Evolutionary conservation across 2,888 invertebrate species (phyloP), one percentile per base, ranked within the genome.

Genomic region (Diarsia rubi): DNA sequence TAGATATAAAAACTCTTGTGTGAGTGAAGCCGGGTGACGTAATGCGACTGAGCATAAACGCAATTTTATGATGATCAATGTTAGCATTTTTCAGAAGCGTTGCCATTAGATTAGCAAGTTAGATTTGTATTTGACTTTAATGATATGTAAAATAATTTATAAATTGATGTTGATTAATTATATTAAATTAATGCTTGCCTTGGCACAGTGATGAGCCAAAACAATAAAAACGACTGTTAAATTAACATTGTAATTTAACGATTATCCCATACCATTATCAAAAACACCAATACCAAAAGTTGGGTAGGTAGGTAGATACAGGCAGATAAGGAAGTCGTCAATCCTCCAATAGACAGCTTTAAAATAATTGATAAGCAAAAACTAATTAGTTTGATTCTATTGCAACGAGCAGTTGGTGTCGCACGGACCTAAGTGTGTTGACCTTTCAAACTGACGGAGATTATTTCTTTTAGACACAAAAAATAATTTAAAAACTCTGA

Each of bases 1-100:
- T 92, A 89, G 90, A 92, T 91, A 93, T 94, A 95, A 94, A 95
- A 93, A 94, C 91, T 87, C 76, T 83, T 86, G 89, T 88, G 88
- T 83, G 89, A 88, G 87, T 87, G 88, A 87, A 86, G 79, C 84
- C 84, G 88, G 88, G 85, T 94, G 95, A 95, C 93, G 94, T 92
- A 93, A 93, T 86, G 81, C 85, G 81, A 88, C 86, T 85, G 89
- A 92, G 89, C 88, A 91, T 91, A 91, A 93, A 91, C 90, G 85
- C 86, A 88, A 89, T 92, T 94, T 92, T 93, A 92, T 92, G 89
- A 91, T 90, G 90, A 91, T 90, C 90, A 85, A 89, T 91, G 89
- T 90, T 84, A 90, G 88, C 82, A 84, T 86, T 79, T 77, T 85
- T 84, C 74, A 78, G 73, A 54, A 67, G 57, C 63, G 73, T 77